Base-by-base conservation (phyloP, 1,140 invertebrate genomes). In the Drosophila arizonae region DNA sequence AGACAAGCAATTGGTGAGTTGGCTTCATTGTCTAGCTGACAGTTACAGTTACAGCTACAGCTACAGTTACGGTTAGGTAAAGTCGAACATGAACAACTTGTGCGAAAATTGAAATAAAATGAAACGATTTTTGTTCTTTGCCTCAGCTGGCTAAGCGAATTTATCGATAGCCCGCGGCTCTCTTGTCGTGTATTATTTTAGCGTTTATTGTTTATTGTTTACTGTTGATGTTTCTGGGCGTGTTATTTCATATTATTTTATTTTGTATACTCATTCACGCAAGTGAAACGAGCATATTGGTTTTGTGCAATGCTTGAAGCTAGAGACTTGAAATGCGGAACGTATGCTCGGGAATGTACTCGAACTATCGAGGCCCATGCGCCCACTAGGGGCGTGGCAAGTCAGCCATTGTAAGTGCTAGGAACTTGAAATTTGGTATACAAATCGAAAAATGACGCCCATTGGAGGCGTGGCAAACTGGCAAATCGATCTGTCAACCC, bases 151-250 rank as follows among this genome's bases (percentile, higher is more conserved):
- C 48, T 48, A 41, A 10, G 39, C 78, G 75, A 86, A 86, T 76
- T 78, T 70, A 78, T 63, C 69, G 75, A 69, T 78, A 39, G 36
- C 10, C 3, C 9, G 33, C 33, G 33, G 33, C 33, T 75, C 74
- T 81, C 78, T 81, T 78, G 43, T 45, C 65, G 66, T 60, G 54
- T 85, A 86, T 85, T 81, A 82, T 82, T 86, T 81, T 87, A 87
- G 79, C 77, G 81, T 81, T 86, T 87, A 86, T 81, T 81, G 76
- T 79, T 51, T 61, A 41, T 72, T 56, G 76, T 66, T 77, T 72
- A 63, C 72, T 76, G 72, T 67, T 72, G 56, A 58, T 68, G 66
- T 56, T 68, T 54, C 43, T 5, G 43, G 36, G 58, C 60, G 70
- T 72, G 60, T 55, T 50, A 46, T 72, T 63, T 66, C 33, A 28